Evolutionary conservation across 2,888 invertebrate genomes (phyloP), one percentile per base, ranked within the genome.

Genomic region (Eilema griseolum): DNA sequence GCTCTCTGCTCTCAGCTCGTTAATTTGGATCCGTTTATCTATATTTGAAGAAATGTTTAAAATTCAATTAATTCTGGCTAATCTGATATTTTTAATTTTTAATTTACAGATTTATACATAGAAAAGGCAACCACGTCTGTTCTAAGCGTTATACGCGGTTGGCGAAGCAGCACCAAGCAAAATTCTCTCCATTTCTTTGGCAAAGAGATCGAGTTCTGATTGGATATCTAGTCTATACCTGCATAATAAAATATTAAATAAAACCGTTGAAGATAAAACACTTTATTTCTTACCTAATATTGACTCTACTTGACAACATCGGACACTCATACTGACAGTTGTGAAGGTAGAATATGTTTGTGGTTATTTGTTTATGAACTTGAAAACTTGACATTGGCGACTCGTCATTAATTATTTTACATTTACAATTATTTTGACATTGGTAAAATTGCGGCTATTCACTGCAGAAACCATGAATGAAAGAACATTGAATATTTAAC

Each of bases 151-250:
- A 93, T 95, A 23, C 91, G 95, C 31, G 95, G 93, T 0, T 95
- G 95, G 95, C 88, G 95, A 10, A 92, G 93, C 70, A 95, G 91
- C 76, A 92, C 91, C 20, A 93, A 92, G 73, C 89, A 86, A 68
- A 95, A 95, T 77, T 95, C 95, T 0, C 88, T 95, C 10, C 90
- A 90, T 1, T 95, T 95, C 82, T 95, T 93, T 74, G 94, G 94
- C 7, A 89, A 80, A 77, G 93, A 94, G 60, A 86, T 95, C 0
- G 95, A 95, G 74, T 95, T 94, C 75, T 92, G 80, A 81, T 41
- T 41, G 41, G 23, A 24, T 24, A 57, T 3, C 52, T 65, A 14
- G 20, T 26, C 3, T 12, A 14, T 14, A 56, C 41, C 23, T 56
- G 26, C 14, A 14, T n/a, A 11, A 24, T 57, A 57, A 23, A 24